These are phyloP conservation scores for Megaceryle torquata DNA, from an alignment of 2,113 vertebrate species.

Conservation along the genomic window DNA sequence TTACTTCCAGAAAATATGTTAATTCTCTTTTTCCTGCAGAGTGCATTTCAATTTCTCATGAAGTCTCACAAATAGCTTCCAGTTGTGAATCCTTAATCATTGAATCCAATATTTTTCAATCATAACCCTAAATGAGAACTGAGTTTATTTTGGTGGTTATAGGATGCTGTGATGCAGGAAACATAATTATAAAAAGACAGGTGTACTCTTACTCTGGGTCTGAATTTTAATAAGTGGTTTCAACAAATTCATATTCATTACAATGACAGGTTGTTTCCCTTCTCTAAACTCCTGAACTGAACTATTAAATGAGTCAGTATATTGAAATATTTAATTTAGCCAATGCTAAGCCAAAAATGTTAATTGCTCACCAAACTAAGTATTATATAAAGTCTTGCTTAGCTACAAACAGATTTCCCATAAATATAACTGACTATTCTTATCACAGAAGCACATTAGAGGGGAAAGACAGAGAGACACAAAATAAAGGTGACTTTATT, in stretches of 20 bases:
- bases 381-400: not conserved
- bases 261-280: not conserved
- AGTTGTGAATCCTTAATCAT: not conserved
- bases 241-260: not conserved
- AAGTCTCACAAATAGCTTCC: not conserved
- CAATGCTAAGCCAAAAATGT: not conserved
- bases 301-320: not conserved
- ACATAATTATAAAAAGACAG: not conserved
- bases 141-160: not conserved
- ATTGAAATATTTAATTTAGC: not conserved
- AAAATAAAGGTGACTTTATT: conserved; percentile 16
- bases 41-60: not conserved
- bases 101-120: conserved; percentile 12
- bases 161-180: not conserved
- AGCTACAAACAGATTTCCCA: not conserved
- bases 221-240: not conserved
- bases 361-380: not conserved
- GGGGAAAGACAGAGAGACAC: not conserved
- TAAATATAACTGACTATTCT: not conserved
- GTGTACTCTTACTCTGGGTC: not conserved
- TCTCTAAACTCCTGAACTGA: not conserved
- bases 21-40: not conserved
- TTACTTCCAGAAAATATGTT: not conserved
- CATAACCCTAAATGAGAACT: not conserved
- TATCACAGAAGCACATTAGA: not conserved